Evolutionary conservation across 2,797 vertebrate genomes (phyloP), one percentile per base, ranked within the genome.

Genomic region (Denticeps clupeoides): DNA sequence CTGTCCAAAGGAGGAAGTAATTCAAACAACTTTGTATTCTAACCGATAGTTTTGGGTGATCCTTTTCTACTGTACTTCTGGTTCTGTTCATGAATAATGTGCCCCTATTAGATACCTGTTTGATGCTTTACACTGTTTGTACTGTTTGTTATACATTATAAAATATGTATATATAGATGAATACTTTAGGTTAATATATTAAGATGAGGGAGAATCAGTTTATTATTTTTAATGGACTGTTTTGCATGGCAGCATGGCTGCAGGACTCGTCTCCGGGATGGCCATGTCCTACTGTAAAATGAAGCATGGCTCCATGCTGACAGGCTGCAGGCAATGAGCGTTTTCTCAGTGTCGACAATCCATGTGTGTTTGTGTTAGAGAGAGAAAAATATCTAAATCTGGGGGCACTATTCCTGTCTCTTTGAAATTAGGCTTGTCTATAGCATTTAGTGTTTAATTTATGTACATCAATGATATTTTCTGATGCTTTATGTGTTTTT

Each of bases 1-100:
- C 60, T 60, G 53, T 59, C 61, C 63, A 62, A 67, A 64, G 63
- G 62, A 57, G 53, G 44, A 59, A 54, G 40, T 54, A 22, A 24
- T 53, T 51, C 57, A 59, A 61, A 56, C 55, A 35, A 37, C 57
- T 42, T 63, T 55, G 60, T 33, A 38, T 47, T 47, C 41, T 41
- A 29, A 51, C n/a, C 56, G 53, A 64, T 44, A 43, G 48, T 57
- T 51, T 18, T 24, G 41, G 48, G 40, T 53, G 25, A 52, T 16
- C 16, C 33, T 47, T 37, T 53, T 45, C 41, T 47, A 43, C 37
- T 52, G 49, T 45, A 45, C 18, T 42, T 47, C 33, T 41, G 26
- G 25, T 46, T 24, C 26, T 33, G 22, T 8, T 47, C 22, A 42
- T 42, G 15, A 47, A 16, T 10, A 47, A 19, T 42, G 44, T 52